phyloP scores from a whole-genome alignment of 2,113 vertebrate genomes.

The Python bivittatus region DNA sequence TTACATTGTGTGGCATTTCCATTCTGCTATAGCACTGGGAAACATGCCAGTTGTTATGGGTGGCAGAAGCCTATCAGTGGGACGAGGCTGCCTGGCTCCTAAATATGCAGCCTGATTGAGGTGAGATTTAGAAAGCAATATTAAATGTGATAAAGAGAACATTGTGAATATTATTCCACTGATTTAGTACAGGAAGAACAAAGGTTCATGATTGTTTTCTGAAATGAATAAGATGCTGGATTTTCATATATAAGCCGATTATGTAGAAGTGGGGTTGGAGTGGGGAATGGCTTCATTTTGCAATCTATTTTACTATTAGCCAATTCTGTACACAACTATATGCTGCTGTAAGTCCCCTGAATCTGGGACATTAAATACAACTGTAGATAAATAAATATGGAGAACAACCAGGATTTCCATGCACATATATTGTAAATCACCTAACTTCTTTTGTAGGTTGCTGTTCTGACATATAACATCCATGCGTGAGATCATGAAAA shows the following conservation, averaged over 20 bases:
- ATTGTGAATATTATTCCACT: background rate
- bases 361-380: background rate
- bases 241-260: background rate
- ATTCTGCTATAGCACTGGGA: background rate
- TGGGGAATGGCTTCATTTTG: background rate
- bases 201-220: background rate
- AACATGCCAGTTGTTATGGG: background rate
- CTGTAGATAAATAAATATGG: background rate
- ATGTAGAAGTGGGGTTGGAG: background rate
- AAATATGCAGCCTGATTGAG: background rate
- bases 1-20: background rate
- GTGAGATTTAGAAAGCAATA: background rate
- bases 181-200: background rate
- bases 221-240: background rate
- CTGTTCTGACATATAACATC: background rate
- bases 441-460: background rate
- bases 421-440: background rate
- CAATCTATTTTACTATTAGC: constrained; percentile 11
- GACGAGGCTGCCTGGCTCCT: background rate
- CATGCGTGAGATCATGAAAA: background rate
- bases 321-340: background rate
- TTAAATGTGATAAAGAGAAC: background rate
- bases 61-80: background rate
- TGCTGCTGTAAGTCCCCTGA: background rate
- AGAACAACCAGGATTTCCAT: background rate